Evolutionary conservation across 2,113 vertebrate species (phyloP).

Genomic region (Zapus hudsonius): DNA sequence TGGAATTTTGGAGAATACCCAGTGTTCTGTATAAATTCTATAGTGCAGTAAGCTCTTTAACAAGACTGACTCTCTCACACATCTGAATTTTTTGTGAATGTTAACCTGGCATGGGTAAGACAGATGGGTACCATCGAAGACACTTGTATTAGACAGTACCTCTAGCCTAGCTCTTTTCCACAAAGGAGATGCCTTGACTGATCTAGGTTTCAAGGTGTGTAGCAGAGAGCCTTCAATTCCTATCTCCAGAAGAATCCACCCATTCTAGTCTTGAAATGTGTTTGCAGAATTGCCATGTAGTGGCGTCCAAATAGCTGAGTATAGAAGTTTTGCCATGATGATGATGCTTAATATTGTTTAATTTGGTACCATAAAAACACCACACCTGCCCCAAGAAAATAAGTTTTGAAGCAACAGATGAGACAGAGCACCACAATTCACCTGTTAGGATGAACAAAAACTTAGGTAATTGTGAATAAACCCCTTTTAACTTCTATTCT

Average conservation of each 20-base stretch:
- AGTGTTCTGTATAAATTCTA: not conserved
- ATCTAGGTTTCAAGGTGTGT: not conserved
- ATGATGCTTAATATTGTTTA: not conserved
- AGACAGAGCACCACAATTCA: not conserved
- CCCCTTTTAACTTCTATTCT: not conserved
- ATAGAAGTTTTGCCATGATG: not conserved
- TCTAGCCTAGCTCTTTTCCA: not conserved
- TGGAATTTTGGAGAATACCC: slow-evolving; percentile 18
- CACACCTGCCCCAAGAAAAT: not conserved
- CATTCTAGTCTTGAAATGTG: slow-evolving; percentile 7
- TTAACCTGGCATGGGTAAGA: not conserved
- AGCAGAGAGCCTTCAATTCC: not conserved
- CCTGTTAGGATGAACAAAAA: not conserved
- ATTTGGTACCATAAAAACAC: not conserved
- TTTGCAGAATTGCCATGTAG: not conserved
- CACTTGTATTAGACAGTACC: not conserved
- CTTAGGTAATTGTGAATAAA: not conserved
- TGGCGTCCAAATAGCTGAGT: not conserved
- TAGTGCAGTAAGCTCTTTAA: not conserved
- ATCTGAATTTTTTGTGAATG: not conserved
- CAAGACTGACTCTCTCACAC: not conserved
- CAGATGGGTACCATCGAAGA: not conserved
- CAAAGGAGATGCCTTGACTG: not conserved
- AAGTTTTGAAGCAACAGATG: not conserved
- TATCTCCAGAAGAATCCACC: not conserved